Conservation (phyloP, 2,113 vertebrate genomes). For the Condylura cristata region DNA sequence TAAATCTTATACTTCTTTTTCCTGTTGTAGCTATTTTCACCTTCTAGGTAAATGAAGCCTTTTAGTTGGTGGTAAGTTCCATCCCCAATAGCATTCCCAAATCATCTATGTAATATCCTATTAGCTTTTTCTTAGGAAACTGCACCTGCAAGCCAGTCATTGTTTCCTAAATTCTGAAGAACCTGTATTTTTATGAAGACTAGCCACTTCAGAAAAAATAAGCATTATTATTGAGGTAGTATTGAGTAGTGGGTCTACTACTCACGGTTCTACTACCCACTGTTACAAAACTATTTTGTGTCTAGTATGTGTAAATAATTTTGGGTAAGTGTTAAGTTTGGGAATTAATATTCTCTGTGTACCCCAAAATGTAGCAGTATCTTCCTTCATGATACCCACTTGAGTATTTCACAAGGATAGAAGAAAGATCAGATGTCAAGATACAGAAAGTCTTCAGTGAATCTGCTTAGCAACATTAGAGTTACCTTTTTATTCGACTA, state of each 20-base stretch:
- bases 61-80: background rate
- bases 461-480: background rate
- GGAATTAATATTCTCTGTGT: background rate
- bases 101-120: background rate
- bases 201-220: background rate
- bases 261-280: no score
- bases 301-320: background rate
- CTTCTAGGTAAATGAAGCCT: background rate
- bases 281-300: background rate
- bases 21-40: background rate
- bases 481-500: background rate
- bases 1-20: background rate
- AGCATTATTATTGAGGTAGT: background rate
- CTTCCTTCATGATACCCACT: background rate
- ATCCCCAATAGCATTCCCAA: background rate
- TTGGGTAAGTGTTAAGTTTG: background rate
- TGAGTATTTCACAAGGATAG: slow-evolving; percentile 3
- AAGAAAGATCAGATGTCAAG: slow-evolving; percentile 1
- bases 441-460: background rate
- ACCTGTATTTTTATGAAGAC: background rate
- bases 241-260: no score
- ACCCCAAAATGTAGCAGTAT: background rate
- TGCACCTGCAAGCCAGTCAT: background rate
- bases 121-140: background rate
- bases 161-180: background rate